phyloP scores from a whole-genome alignment of 64 coral and sea anemone genomes.

The Astreopora myriophthalma region DNA sequence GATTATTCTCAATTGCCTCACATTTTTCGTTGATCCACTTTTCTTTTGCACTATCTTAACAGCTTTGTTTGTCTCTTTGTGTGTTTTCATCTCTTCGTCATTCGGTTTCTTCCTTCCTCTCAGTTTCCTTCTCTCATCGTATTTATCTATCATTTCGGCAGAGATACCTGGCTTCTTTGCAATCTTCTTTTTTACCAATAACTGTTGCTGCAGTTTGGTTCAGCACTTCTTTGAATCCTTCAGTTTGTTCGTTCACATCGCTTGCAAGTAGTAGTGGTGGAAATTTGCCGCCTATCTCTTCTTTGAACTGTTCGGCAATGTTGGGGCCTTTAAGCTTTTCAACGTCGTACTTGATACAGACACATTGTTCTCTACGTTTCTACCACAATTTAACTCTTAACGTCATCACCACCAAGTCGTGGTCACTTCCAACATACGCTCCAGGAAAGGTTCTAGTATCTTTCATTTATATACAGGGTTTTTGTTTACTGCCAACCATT shows the following conservation, averaged over 20 bases:
- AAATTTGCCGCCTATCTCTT: not conserved
- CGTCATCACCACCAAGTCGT: not conserved
- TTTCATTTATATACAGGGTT: constrained; percentile 1
- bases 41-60: not conserved
- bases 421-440: constrained; percentile 8
- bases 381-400: not conserved
- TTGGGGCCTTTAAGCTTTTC: not conserved
- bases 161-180: constrained; percentile 18
- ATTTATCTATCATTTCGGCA: constrained; percentile 4
- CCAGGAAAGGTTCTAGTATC: not conserved
- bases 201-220: constrained; percentile 11
- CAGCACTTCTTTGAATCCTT: not conserved
- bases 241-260: constrained; percentile 16
- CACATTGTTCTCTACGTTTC: not conserved
- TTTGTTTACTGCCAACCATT: not conserved
- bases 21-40: not conserved
- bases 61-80: not conserved
- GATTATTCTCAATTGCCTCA: not conserved
- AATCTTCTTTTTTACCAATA: not conserved
- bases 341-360: constrained; percentile 3
- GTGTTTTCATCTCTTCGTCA: not conserved
- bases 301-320: constrained; percentile 6
- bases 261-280: not conserved
- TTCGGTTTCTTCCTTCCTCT: not conserved
- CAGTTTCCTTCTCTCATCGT: not conserved